A percentile compares a stretch with the other conserved stretches of the same genome.
Evolutionary conservation across 1,140 invertebrate genomes (phyloP).

Genomic region (Sycophaga agraensis): DNA sequence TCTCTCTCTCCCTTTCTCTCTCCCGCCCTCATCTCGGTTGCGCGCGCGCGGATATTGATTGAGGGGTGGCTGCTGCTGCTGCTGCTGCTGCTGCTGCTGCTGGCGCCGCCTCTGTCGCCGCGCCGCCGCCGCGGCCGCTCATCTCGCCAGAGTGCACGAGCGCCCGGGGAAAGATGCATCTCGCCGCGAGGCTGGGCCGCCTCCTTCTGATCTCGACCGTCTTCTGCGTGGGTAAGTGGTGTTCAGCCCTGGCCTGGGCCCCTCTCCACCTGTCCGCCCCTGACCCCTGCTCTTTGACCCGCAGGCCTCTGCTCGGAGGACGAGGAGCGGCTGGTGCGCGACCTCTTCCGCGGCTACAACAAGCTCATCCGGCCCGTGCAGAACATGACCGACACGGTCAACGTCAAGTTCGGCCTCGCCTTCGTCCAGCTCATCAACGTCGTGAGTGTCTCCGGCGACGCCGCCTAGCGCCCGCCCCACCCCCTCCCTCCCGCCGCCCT

Average conservation of each 20-base stretch:
- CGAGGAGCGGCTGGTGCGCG: slow-evolving; percentile 92
- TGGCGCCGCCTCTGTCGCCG: neutral
- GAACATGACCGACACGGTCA: slow-evolving; percentile 96
- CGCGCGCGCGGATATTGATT: slow-evolving; percentile 28
- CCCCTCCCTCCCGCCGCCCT: neutral
- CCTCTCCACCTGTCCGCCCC: neutral
- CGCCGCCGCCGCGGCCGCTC: neutral
- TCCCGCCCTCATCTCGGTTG: neutral
- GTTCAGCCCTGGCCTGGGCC: neutral
- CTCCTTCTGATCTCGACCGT: slow-evolving; percentile 15
- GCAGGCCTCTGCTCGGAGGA: slow-evolving; percentile 82
- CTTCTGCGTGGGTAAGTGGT: slow-evolving; percentile 19
- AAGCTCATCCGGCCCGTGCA: slow-evolving; percentile 97
- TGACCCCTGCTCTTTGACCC: neutral
- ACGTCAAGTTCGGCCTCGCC: slow-evolving; percentile 93
- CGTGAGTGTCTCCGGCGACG: slow-evolving; percentile 62
- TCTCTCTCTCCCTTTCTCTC: neutral
- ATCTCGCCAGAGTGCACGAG: neutral
- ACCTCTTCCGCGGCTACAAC: slow-evolving; percentile 98
- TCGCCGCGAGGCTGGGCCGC: neutral
- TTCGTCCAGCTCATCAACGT: slow-evolving; percentile 99
- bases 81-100: neutral
- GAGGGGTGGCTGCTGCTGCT: slow-evolving; percentile 21
- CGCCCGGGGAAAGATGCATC: slow-evolving; percentile 4
- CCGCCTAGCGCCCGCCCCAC: neutral